Conservation (phyloP, 1,140 invertebrate species). For the Pararge aegeria region DNA sequence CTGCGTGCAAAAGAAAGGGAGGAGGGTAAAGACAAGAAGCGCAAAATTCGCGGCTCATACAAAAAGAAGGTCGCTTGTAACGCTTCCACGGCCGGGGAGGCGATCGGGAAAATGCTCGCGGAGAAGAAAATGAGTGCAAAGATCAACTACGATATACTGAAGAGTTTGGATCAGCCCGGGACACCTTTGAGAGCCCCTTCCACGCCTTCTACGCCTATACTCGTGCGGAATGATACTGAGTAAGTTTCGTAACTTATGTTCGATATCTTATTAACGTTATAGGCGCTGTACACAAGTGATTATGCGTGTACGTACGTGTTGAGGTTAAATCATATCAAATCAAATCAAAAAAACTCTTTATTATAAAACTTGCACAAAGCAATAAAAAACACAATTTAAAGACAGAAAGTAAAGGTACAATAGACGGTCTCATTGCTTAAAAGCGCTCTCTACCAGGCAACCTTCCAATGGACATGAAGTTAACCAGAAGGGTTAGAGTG, state of each 20-base stretch:
- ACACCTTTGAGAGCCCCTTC: slow-evolving; percentile 45
- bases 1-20: slow-evolving; percentile 86
- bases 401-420: too few relatives aligned
- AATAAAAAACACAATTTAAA: too few relatives aligned
- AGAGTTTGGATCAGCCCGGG: slow-evolving; percentile 84
- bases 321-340: too few relatives aligned
- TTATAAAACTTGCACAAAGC: too few relatives aligned
- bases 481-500: too few relatives aligned
- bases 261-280: too few relatives aligned
- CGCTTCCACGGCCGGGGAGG: slow-evolving; percentile 92
- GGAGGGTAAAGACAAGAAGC: slow-evolving; percentile 90
- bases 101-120: slow-evolving; percentile 96
- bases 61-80: slow-evolving; percentile 81
- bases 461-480: too few relatives aligned
- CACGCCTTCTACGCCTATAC: background rate
- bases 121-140: slow-evolving; percentile 97
- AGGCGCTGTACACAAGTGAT: too few relatives aligned
- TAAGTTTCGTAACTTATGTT: slow-evolving; percentile 30
- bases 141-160: slow-evolving; percentile 98
- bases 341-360: too few relatives aligned
- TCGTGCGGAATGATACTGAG: slow-evolving; percentile 24
- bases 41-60: slow-evolving; percentile 78
- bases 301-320: too few relatives aligned
- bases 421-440: too few relatives aligned
- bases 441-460: too few relatives aligned